phyloP scores from a whole-genome alignment of 2,113 vertebrate genomes.

The Athene cunicularia region DNA sequence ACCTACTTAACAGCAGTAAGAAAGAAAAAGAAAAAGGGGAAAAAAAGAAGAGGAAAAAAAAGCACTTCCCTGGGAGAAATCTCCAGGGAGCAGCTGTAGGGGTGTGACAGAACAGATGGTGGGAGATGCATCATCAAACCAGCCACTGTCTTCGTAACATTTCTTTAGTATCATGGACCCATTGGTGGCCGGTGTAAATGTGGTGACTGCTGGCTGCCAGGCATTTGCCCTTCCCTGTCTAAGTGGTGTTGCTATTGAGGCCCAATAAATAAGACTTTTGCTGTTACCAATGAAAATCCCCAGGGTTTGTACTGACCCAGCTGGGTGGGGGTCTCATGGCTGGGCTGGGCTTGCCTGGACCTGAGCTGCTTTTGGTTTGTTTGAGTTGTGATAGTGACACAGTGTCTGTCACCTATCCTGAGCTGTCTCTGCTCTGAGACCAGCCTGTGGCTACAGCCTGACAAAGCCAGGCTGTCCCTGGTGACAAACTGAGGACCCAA shows the following conservation, averaged over 20 bases:
- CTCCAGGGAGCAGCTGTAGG: background rate
- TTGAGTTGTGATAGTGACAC: background rate
- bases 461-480: background rate
- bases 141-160: accelerated
- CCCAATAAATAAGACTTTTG: background rate
- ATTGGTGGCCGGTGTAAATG: background rate
- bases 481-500: background rate
- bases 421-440: background rate
- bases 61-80: background rate
- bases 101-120: background rate
- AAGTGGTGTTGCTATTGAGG: background rate
- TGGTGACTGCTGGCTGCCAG: background rate
- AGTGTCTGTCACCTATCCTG: background rate
- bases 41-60: background rate
- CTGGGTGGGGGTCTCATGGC: accelerated
- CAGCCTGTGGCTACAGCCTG: background rate
- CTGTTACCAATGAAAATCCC: background rate
- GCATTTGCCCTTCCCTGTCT: background rate
- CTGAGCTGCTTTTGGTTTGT: background rate
- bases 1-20: background rate
- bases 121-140: background rate
- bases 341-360: background rate
- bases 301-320: background rate
- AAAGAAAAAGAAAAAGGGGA: background rate
- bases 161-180: background rate